Conservation (phyloP, 2,888 invertebrate genomes). For the Pterostichus madidus region DNA sequence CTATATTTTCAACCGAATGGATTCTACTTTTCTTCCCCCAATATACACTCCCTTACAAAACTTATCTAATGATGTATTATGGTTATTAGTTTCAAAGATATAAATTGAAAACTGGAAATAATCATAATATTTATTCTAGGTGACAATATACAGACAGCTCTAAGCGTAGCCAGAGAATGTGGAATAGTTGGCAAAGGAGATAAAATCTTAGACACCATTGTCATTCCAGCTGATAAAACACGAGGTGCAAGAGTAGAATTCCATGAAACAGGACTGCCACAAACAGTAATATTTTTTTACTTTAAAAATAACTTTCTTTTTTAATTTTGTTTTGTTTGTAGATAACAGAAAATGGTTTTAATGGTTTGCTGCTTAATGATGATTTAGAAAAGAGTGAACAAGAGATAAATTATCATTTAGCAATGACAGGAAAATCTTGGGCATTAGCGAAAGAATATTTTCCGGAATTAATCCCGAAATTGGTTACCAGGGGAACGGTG, state of each 20-base stretch:
- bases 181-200: constrained; percentile 83
- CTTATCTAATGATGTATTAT: no score
- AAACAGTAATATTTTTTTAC: background rate
- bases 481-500: constrained; percentile 89
- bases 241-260: constrained; percentile 59
- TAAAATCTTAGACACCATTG: constrained; percentile 67
- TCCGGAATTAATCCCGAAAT: constrained; percentile 82
- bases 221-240: constrained; percentile 71
- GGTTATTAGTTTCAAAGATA: no score
- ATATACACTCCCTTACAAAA: no score
- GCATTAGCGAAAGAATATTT: constrained; percentile 85
- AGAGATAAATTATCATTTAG: constrained; percentile 71
- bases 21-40: no score
- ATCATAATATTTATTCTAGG: constrained; percentile 79
- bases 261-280: constrained; percentile 58
- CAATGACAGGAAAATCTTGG: constrained; percentile 83
- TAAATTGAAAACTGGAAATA: no score
- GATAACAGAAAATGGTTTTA: constrained; percentile 5
- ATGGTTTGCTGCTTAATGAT: background rate
- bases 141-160: constrained; percentile 93
- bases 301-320: background rate
- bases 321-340: constrained; percentile 1
- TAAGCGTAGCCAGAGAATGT: constrained; percentile 95
- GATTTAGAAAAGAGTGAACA: constrained; percentile 27
- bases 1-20: no score